Evolutionary conservation across 2,113 vertebrate species (phyloP).

Genomic region (Oenanthe melanoleuca): DNA sequence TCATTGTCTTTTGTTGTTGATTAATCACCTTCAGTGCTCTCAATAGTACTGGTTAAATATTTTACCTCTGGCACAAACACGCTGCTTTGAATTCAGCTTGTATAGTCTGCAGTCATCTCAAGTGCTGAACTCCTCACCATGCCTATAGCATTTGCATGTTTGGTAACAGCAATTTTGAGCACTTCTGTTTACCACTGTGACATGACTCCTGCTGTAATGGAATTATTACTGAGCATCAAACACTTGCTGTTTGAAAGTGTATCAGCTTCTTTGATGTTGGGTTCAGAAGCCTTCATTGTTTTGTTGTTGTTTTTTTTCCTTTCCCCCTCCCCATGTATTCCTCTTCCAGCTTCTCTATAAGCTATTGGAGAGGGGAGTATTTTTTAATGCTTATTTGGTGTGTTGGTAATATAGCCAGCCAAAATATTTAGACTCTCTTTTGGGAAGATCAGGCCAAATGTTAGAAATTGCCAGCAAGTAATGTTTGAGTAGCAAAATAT

Average conservation of each 20-base stretch:
- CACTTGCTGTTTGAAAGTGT: not conserved
- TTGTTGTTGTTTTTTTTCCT: not conserved
- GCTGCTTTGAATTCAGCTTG: not conserved
- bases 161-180: not conserved
- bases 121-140: not conserved
- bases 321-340: fast-evolving
- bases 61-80: not conserved
- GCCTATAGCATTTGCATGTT: not conserved
- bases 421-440: not conserved
- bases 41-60: slow-evolving; percentile 6
- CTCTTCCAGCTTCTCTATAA: not conserved
- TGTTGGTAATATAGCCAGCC: not conserved
- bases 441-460: not conserved
- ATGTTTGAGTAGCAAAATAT: not conserved
- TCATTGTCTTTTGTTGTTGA: not conserved
- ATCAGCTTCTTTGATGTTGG: not conserved
- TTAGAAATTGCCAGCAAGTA: not conserved
- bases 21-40: not conserved
- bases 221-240: not conserved
- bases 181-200: not conserved
- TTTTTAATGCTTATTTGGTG: not conserved
- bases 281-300: not conserved
- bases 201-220: not conserved
- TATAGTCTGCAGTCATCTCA: not conserved
- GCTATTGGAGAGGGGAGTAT: not conserved